These are phyloP conservation scores for Crocodylus rhombifer DNA, from an alignment of 2,797 vertebrate genomes.

Conservation along the genomic window DNA sequence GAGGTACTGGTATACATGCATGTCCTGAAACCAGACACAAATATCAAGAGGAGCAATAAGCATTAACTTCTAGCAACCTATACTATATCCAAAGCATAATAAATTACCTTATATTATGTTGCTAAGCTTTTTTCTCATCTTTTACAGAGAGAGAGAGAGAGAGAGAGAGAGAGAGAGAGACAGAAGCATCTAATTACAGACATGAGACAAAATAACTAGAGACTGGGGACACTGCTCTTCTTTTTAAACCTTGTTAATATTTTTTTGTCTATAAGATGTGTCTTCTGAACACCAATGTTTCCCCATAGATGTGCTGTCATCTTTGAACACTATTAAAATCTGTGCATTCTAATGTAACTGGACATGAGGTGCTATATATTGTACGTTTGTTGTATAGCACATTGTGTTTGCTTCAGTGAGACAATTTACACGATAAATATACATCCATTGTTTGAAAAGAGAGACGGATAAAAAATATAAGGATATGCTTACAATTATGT, in stretches of 20 bases:
- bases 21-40: conserved; percentile 15
- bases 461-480: conserved; percentile 51
- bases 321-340: conserved; percentile 87
- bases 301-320: conserved; percentile 92
- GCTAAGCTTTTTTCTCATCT: background rate
- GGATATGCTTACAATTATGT: conserved; percentile 44
- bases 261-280: conserved; percentile 83
- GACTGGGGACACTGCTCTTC: conserved; percentile 31
- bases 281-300: conserved; percentile 90
- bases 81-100: background rate
- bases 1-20: background rate
- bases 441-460: conserved; percentile 61
- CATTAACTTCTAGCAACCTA: background rate
- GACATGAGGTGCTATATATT: conserved; percentile 89
- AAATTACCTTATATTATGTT: background rate
- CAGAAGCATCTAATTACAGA: conserved; percentile 40
- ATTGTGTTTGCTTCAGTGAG: conserved; percentile 71
- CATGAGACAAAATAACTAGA: background rate
- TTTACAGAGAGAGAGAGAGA: background rate
- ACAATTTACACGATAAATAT: conserved; percentile 66
- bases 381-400: conserved; percentile 68
- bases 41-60: background rate
- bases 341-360: conserved; percentile 88
- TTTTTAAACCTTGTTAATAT: conserved; percentile 62
- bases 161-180: background rate